Base-by-base conservation (phyloP, 2,113 vertebrate species). In the Pseudopodoces humilis region DNA sequence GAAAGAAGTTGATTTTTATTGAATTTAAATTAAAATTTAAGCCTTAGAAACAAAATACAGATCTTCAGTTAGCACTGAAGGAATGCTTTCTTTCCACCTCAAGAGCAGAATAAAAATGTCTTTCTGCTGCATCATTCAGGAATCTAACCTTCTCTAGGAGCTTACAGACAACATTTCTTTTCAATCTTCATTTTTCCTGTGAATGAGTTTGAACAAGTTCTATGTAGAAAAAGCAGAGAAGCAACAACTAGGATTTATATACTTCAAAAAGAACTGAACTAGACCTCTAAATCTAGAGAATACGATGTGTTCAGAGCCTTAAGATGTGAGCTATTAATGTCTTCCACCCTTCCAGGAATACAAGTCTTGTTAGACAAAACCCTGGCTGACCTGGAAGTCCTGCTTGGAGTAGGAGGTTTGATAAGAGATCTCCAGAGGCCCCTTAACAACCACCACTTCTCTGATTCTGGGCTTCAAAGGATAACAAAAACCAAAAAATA, bases 1-100 rank as follows among this genome's bases (percentile, higher is more conserved):
- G 88, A 91, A 91, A 90, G 79, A 86, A 28, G 68, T 96, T 97
- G 92, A 97, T 96, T 96, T 90, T 76, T 96, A 75, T 76, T 87
- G 90, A 95, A 96, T 92, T 91, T 88, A 88, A 93, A 93, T 95
- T 89, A 76, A 95, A 86, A 97, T 91, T 91, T 91, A 78, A 68
- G 78, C 78, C 79, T 90, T 22, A 59, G 83, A 83, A 85, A 82
- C 46, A 86, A 96, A 78, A 70, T 68, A 83, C 56, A 85, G 89
- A 83, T 94, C 69, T 88, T 71, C 44, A 21, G 15, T 78, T 84
- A 90, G 39, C 25, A 53, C 25, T 15, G 10, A 72, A 83, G 33
- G n/a, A 88, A 46, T 80, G 47, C 17, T 33, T 63, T 28, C 56
- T 63, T 52, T 44, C 71, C 46, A 59, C 30, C 72, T 65, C 39